Conservation (phyloP, 2,113 vertebrate species). For the Bubalus kerabau region DNA sequence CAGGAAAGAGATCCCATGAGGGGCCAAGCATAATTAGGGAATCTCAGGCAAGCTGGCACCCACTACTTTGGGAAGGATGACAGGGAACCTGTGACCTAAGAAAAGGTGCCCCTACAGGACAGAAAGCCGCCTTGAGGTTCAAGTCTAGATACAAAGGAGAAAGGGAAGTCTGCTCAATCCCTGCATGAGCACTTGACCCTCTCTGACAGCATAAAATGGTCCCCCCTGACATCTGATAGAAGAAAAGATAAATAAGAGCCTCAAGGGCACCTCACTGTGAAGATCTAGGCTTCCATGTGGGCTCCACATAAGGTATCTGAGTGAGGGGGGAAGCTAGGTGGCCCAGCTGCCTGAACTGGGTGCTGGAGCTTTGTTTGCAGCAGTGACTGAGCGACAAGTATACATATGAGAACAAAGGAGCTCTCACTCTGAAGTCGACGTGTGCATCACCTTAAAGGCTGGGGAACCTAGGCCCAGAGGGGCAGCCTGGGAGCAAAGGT, state of each 20-base stretch:
- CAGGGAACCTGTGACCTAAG: too few relatives aligned
- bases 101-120: too few relatives aligned
- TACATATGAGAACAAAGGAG: neutral
- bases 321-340: neutral
- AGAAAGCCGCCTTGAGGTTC: neutral
- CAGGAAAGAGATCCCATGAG: too few relatives aligned
- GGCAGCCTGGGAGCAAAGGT: neutral
- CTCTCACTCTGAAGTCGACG: neutral
- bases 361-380: neutral
- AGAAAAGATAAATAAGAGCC: neutral
- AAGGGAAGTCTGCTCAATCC: neutral
- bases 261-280: neutral
- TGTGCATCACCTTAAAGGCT: neutral
- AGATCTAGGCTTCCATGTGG: neutral
- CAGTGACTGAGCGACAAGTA: neutral
- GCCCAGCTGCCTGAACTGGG: neutral
- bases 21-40: too few relatives aligned
- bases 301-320: neutral
- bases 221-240: neutral
- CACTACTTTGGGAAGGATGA: too few relatives aligned
- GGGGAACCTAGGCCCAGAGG: neutral
- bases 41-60: too few relatives aligned
- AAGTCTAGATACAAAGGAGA: neutral
- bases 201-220: neutral
- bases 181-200: neutral